These are phyloP conservation scores for Chionoecetes opilio DNA, from an alignment of 1,140 invertebrate genomes.

Conservation along the genomic window DNA sequence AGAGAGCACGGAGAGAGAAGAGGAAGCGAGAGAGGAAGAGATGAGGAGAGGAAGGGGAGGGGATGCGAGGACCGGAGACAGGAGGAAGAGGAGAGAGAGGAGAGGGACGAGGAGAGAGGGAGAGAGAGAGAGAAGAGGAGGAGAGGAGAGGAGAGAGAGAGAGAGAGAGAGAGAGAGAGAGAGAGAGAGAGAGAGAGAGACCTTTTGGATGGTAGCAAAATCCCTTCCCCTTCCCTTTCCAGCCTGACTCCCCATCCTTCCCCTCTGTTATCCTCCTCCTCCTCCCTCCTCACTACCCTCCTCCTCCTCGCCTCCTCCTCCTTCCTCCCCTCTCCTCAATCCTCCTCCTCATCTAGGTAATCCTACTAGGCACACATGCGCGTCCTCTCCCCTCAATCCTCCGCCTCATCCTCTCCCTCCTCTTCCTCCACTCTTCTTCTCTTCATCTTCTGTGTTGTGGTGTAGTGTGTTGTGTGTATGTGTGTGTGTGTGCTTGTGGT, in stretches of 20 bases:
- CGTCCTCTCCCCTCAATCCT: not conserved
- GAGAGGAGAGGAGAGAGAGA: conserved; percentile 24
- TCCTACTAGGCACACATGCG: conserved; percentile 19
- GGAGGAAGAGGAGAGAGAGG: conserved; percentile 52
- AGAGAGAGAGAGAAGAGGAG: conserved; percentile 25
- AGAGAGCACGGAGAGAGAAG: not conserved
- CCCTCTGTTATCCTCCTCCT: not conserved
- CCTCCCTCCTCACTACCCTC: not conserved
- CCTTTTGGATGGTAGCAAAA: not conserved
- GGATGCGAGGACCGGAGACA: not conserved
- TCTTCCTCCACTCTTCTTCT: conserved; percentile 8
- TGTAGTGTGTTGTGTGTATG: too few species aligned
- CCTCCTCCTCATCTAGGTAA: not conserved
- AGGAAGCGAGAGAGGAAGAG: not conserved
- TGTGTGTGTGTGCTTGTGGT: too few species aligned
- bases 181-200: not conserved
- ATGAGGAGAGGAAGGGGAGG: not conserved
- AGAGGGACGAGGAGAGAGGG: conserved; percentile 46
- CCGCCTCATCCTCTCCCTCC: not conserved
- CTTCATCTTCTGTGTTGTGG: not conserved
- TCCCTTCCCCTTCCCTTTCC: not conserved
- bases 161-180: not conserved
- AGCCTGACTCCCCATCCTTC: not conserved
- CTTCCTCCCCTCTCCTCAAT: not conserved
- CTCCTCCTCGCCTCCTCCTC: not conserved